Conservation (phyloP, 2,888 invertebrate genomes). For the Ecliptopera silaceata region DNA sequence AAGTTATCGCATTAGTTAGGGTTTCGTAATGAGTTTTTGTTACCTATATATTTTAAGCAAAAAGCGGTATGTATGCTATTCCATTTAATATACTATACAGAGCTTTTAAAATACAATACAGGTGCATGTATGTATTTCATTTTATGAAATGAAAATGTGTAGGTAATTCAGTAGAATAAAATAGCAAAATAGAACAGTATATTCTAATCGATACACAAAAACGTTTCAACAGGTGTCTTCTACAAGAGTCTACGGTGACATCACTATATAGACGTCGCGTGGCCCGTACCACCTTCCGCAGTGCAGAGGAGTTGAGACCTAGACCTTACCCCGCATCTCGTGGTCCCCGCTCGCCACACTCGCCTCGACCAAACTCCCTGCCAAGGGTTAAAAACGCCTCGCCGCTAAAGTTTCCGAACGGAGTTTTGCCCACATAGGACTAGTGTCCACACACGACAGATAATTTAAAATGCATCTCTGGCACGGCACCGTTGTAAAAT, state of each 20-base stretch:
- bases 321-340: constrained; percentile 58
- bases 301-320: constrained; percentile 67
- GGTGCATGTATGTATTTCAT: no score
- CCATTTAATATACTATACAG: no score
- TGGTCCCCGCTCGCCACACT: constrained; percentile 44
- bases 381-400: constrained; percentile 55
- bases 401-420: constrained; percentile 59
- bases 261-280: constrained; percentile 65
- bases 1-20: no score
- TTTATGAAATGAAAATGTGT: no score
- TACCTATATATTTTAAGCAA: no score
- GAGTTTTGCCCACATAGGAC: constrained; percentile 32
- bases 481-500: no score
- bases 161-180: no score
- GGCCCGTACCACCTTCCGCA: constrained; percentile 62
- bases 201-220: neutral
- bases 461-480: no score
- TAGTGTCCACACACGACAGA: no score
- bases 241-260: constrained; percentile 67
- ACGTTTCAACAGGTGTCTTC: constrained; percentile 56
- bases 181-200: neutral
- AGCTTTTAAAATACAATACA: no score
- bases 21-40: no score
- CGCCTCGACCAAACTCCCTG: constrained; percentile 60
- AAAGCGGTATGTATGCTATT: no score